A percentile compares a stretch with the other conserved stretches of the same genome.
Conservation (phyloP, 2,797 vertebrate species). For the Anas capensis region DNA sequence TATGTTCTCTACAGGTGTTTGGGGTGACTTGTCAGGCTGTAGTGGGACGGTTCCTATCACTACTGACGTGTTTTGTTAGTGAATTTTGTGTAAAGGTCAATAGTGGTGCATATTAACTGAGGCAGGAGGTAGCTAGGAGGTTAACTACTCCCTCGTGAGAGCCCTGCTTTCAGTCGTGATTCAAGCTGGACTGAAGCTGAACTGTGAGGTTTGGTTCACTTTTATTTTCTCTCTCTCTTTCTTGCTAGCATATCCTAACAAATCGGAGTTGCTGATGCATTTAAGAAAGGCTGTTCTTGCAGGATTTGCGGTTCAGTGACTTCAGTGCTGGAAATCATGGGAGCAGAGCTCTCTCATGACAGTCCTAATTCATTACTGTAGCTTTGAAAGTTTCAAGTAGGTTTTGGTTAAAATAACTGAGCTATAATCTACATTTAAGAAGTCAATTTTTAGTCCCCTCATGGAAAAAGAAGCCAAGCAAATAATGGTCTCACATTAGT, state of each 20-base stretch:
- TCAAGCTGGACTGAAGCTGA: neutral
- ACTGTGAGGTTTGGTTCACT: neutral
- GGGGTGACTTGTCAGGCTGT: neutral
- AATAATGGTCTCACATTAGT: neutral
- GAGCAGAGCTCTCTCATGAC: neutral
- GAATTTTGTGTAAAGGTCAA: neutral
- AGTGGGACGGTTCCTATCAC: neutral
- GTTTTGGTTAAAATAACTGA: neutral
- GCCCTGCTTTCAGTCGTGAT: neutral
- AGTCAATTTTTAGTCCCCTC: neutral
- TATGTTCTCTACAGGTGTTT: neutral
- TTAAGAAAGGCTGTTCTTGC: neutral
- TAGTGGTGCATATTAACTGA: neutral
- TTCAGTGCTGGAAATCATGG: neutral
- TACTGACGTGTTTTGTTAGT: neutral
- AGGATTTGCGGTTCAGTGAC: constrained; percentile 57
- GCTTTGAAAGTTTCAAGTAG: neutral
- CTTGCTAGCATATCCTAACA: neutral
- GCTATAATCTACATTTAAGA: neutral
- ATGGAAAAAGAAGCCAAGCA: neutral
- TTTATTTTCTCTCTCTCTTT: neutral
- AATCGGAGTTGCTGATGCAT: neutral
- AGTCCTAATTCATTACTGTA: neutral
- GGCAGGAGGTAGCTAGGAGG: neutral
- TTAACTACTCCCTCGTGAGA: neutral